Base-by-base conservation (phyloP, 2,797 vertebrate species). In the Neosilurus hyrtlii region DNA sequence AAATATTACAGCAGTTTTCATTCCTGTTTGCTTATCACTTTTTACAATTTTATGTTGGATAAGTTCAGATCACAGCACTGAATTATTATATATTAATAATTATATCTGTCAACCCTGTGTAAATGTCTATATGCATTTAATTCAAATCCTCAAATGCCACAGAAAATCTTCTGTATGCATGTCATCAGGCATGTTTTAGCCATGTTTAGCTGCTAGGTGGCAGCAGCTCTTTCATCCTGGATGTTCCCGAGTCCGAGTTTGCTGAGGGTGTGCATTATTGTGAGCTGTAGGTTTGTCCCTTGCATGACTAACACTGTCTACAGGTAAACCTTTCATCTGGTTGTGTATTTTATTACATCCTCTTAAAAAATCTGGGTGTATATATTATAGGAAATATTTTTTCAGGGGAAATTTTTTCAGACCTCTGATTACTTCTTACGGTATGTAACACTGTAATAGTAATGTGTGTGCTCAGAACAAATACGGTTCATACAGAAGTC, bases 401-500 rank as follows among this genome's bases (percentile, higher is more conserved):
- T 24, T 61, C 6, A 24, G 43, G 20, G 30, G 56, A 51, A 20
- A 20, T 24, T 79, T 57, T 54, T 77, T 37, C 18, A 78, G 43
- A 71, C 14, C 26, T 77, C 54, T 82, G 63, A 18, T 18, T 12
- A n/a, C 35, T 43, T 82, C 54, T 30, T 18, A 56, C 65, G 5
- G 66, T 65, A 0, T 73, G 75, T 62, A 72, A 68, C 18, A 73
- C 61, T 54, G 70, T 79, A 20, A 35, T 59, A 62, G 71, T 82
- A 18, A 73, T 37, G 54, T 67, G 52, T 82, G 52, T 16, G 57
- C 54, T 71, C 66, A 72, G 52, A 85, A 81, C 37, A 77, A 82
- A 81, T 72, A n/a, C 22, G 59, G 24, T 79, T 79, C 67, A 63
- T 72, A 66, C 72, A 76, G 51, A 78, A 63, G 26, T 68, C 20